phyloP scores from a whole-genome alignment of 2,113 vertebrate genomes.

The Protobothrops mucrosquamatus region DNA sequence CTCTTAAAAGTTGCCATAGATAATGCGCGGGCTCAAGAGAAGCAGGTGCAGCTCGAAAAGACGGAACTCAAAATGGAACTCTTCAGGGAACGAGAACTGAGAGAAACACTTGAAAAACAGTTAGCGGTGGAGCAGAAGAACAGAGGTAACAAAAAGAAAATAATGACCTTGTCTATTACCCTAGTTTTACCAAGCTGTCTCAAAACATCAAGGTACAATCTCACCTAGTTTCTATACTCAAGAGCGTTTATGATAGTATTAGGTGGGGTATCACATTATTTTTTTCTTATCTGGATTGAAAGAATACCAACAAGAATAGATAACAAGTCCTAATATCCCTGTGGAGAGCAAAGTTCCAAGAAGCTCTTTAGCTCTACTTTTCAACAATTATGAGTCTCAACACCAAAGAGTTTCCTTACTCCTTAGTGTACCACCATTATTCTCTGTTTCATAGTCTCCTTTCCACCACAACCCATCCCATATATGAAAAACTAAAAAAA shows the following conservation, averaged over 20 bases:
- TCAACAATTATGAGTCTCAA: not conserved
- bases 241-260: not conserved
- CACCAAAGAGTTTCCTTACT: not conserved
- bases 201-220: slow-evolving; percentile 15
- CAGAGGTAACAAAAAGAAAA: slow-evolving; percentile 79
- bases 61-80: slow-evolving; percentile 99
- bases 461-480: not conserved
- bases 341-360: not conserved
- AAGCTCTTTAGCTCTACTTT: not conserved
- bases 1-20: slow-evolving; percentile 98
- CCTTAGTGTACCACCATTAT: not conserved
- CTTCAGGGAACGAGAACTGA: slow-evolving; percentile 95
- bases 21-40: slow-evolving; percentile 98
- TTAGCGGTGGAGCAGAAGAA: slow-evolving; percentile 98
- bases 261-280: not conserved
- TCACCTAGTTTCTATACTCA: not conserved
- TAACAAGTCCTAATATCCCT: not conserved
- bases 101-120: slow-evolving; percentile 98
- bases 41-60: slow-evolving; percentile 98
- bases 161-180: not conserved
- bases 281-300: not conserved
- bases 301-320: not conserved
- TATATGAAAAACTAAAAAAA: not conserved
- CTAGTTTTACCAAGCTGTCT: slow-evolving; percentile 77
- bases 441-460: not conserved